phyloP scores from a whole-genome alignment of 2,888 invertebrate genomes.

The Ptychoptera contaminata region DNA sequence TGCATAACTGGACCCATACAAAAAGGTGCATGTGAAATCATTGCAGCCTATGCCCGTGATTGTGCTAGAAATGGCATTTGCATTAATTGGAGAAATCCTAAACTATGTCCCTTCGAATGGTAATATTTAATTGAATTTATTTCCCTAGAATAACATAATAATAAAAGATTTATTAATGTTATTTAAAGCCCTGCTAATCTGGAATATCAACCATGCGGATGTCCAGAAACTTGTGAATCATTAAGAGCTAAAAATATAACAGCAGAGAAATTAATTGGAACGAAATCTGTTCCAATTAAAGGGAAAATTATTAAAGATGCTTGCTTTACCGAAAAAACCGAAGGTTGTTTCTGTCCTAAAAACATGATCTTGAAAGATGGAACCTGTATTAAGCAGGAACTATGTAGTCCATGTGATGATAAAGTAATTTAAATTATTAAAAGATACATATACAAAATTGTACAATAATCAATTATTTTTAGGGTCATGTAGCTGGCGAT shows the following conservation, averaged over 20 bases:
- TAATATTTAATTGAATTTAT: too few species aligned
- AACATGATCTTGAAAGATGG: constrained; percentile 54
- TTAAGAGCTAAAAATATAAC: constrained; percentile 18
- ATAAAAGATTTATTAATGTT: constrained; percentile 34
- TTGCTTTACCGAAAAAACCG: constrained; percentile 37
- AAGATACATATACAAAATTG: too few species aligned
- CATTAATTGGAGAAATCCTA: constrained; percentile 47
- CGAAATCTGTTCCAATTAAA: constrained; percentile 16
- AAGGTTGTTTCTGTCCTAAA: constrained; percentile 75
- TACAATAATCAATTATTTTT: too few species aligned
- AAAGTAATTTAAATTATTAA: constrained; percentile 21
- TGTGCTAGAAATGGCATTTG: constrained; percentile 58
- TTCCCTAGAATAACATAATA: too few species aligned
- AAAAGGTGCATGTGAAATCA: constrained; percentile 42
- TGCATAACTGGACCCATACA: constrained; percentile 39
- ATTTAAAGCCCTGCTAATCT: constrained; percentile 24
- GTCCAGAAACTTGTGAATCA: constrained; percentile 26
- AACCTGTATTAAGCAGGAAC: constrained; percentile 49
- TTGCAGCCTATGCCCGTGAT: constrained; percentile 57
- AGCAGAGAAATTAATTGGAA: constrained; percentile 22
- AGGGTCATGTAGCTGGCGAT: constrained; percentile 45
- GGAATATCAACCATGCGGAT: constrained; percentile 25
- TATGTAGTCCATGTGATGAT: constrained; percentile 60
- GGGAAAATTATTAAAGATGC: constrained; percentile 17
- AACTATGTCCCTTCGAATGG: constrained; percentile 47